Percentiles rank a stretch among this genome's conserved stretches.
Conservation (phyloP, 92 coral and sea anemone genomes). For the Siderastrea radians region DNA sequence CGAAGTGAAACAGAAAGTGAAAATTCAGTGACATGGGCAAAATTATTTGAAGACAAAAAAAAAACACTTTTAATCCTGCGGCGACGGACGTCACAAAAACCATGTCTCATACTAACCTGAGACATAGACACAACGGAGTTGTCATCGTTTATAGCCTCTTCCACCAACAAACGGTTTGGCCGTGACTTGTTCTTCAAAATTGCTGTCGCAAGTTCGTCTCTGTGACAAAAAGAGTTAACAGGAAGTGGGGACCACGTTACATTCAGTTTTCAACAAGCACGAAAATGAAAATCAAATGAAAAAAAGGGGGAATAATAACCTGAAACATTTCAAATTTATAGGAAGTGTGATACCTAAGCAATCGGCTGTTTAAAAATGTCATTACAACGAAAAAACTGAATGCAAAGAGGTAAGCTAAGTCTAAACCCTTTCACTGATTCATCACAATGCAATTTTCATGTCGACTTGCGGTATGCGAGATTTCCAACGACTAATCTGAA, state of each 20-base stretch:
- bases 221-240: slow-evolving; percentile 58
- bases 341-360: background rate
- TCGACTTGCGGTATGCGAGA: background rate
- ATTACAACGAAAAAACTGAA: background rate
- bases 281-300: background rate
- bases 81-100: background rate
- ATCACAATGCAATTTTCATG: background rate
- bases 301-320: background rate
- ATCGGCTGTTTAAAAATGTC: background rate
- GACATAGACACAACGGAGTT: slow-evolving; percentile 98
- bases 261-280: background rate
- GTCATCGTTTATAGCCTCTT: slow-evolving; percentile 99
- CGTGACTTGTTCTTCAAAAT: slow-evolving; percentile 91
- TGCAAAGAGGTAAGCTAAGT: background rate
- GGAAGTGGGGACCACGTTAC: slow-evolving; percentile 60
- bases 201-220: slow-evolving; percentile 99
- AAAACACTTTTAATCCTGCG: background rate
- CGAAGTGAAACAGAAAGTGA: slow-evolving; percentile 47
- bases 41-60: background rate
- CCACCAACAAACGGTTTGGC: slow-evolving; percentile 96
- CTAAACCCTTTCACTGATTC: background rate
- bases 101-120: slow-evolving; percentile 76
- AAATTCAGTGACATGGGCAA: background rate
- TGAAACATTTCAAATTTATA: background rate
- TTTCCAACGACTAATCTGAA: background rate